A percentile compares a stretch with the other conserved stretches of the same genome.
Evolutionary conservation across 2,797 vertebrate genomes (phyloP).

Genomic region (Paedocypris micromegethes): DNA sequence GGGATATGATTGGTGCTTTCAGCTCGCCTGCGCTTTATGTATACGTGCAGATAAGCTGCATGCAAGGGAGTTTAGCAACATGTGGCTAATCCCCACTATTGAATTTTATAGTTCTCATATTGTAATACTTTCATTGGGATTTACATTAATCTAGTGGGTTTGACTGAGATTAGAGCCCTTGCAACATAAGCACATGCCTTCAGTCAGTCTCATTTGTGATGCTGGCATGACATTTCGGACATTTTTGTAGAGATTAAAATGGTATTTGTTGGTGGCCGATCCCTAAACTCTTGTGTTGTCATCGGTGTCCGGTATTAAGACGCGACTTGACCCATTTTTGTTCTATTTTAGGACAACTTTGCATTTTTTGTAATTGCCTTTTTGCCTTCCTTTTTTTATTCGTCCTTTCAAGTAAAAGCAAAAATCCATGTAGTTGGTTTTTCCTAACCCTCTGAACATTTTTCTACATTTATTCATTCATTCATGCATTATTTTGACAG

Average conservation of each 20-base stretch:
- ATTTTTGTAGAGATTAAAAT: background rate
- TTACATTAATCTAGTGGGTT: slow-evolving; percentile 3
- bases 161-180: slow-evolving; percentile 23
- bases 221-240: background rate
- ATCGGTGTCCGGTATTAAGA: too few species aligned
- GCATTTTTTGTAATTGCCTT: too few species aligned
- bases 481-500: background rate
- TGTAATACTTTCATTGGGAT: slow-evolving; percentile 37
- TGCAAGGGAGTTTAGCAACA: slow-evolving; percentile 42
- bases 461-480: too few species aligned
- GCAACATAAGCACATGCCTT: slow-evolving; percentile 14
- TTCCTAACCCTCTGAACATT: too few species aligned
- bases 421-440: too few species aligned
- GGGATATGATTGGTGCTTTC: slow-evolving; percentile 38
- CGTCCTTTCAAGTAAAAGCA: too few species aligned
- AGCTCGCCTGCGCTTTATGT: slow-evolving; percentile 24
- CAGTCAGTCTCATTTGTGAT: slow-evolving; percentile 10
- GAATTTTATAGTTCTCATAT: slow-evolving; percentile 43
- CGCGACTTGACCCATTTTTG: too few species aligned
- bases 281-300: too few species aligned
- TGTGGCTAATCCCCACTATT: slow-evolving; percentile 50
- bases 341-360: too few species aligned
- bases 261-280: too few species aligned
- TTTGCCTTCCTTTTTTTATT: too few species aligned
- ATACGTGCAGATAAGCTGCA: slow-evolving; percentile 46